These are phyloP conservation scores for Periophthalmus modestus DNA, from an alignment of 2,113 vertebrate species.

Conservation along the genomic window DNA sequence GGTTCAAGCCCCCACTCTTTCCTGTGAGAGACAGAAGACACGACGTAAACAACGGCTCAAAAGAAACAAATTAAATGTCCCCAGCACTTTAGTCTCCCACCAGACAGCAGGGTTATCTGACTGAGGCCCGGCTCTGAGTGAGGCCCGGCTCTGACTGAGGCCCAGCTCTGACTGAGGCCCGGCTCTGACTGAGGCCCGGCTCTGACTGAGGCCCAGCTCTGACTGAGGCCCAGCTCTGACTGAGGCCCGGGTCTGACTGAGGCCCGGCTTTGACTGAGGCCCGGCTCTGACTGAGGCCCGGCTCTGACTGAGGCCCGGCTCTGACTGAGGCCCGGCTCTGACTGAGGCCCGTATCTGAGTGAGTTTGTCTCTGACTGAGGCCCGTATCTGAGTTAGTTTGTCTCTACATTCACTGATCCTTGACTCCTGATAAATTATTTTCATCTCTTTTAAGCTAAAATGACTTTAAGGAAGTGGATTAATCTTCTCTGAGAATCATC, in stretches of 20 bases:
- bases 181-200: neutral
- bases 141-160: neutral
- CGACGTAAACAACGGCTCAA: constrained; percentile 22
- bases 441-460: neutral
- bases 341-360: too few species aligned
- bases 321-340: too few species aligned
- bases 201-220: too few species aligned
- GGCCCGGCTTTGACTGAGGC: too few species aligned
- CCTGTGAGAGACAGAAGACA: constrained; percentile 67
- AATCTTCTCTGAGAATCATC: neutral
- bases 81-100: constrained; percentile 13
- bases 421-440: constrained; percentile 22
- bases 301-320: too few species aligned
- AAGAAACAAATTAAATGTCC: constrained; percentile 11
- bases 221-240: neutral
- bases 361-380: too few species aligned
- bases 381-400: neutral
- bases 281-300: neutral
- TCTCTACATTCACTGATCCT: constrained; percentile 40
- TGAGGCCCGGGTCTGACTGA: neutral
- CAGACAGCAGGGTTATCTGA: neutral
- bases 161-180: too few species aligned
- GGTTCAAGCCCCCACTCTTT: constrained; percentile 98
- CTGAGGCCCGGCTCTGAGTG: constrained; percentile 27
- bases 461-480: neutral